Evolutionary conservation across 2,888 invertebrate species (phyloP).

Genomic region (Teinopalpus imperialis): DNA sequence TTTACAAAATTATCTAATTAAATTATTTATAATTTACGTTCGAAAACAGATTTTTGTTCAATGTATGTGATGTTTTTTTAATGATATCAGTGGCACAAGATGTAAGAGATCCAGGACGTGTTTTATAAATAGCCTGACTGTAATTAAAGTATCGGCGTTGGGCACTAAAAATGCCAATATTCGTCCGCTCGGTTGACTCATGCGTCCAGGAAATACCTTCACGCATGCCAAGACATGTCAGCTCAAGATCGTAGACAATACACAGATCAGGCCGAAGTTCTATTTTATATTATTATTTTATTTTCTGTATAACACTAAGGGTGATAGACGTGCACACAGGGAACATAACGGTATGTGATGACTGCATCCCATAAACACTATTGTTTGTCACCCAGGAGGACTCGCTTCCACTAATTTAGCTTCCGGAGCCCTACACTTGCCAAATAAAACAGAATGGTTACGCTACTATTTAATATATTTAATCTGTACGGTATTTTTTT

Average conservation of each 20-base stretch:
- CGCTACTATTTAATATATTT: too few relatives aligned
- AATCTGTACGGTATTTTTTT: too few relatives aligned
- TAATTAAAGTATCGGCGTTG: constrained; percentile 14
- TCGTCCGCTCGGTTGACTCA: constrained; percentile 4
- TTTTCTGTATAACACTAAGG: too few relatives aligned
- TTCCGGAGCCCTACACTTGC: too few relatives aligned
- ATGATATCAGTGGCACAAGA: constrained; percentile 8
- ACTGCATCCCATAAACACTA: not conserved
- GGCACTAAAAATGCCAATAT: constrained; percentile 13
- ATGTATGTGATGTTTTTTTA: too few relatives aligned
- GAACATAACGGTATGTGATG: too few relatives aligned
- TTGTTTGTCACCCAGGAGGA: not conserved
- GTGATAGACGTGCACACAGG: too few relatives aligned
- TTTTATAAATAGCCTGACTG: constrained; percentile 5
- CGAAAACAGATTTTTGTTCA: too few relatives aligned
- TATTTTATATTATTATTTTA: too few relatives aligned
- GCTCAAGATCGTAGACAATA: not conserved
- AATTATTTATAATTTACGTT: too few relatives aligned
- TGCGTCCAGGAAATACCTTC: constrained; percentile 7
- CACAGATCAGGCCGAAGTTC: not conserved
- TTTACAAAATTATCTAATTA: too few relatives aligned
- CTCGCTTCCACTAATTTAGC: not conserved
- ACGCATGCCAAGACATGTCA: constrained; percentile 3
- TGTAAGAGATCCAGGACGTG: not conserved
- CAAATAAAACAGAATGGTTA: too few relatives aligned